Conservation (phyloP, 1,140 invertebrate species). For the Lethrus apterus region DNA sequence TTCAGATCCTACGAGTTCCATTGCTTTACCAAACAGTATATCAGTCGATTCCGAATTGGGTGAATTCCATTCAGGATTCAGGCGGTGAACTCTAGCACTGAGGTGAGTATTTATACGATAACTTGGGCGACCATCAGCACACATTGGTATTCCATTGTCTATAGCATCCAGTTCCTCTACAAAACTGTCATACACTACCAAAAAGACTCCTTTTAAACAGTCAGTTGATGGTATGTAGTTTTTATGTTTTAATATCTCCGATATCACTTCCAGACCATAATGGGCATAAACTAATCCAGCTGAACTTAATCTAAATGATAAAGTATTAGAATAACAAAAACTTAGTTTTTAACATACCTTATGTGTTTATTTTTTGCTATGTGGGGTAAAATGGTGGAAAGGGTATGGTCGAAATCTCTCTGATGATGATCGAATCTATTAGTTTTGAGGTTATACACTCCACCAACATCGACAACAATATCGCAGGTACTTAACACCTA, state of each 20-base stretch:
- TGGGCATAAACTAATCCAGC: slow-evolving; percentile 91
- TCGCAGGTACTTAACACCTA: slow-evolving; percentile 74
- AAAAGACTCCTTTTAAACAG: slow-evolving; percentile 58
- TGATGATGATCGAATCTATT: slow-evolving; percentile 95
- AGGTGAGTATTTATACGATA: slow-evolving; percentile 78
- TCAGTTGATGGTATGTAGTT: slow-evolving; percentile 42
- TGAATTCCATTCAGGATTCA: slow-evolving; percentile 88
- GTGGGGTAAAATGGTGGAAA: slow-evolving; percentile 50
- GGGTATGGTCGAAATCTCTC: slow-evolving; percentile 55
- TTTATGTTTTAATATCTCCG: slow-evolving; percentile 43
- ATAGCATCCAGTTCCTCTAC: slow-evolving; percentile 94
- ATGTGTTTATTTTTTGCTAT: slow-evolving; percentile 35
- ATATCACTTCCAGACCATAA: slow-evolving; percentile 79
- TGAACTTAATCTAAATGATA: slow-evolving; percentile 71
- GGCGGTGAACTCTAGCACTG: slow-evolving; percentile 60
- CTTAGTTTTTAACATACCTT: slow-evolving; percentile 23
- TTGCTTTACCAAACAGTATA: slow-evolving; percentile 64
- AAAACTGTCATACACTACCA: slow-evolving; percentile 82
- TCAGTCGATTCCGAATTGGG: slow-evolving; percentile 47
- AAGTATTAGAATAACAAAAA: slow-evolving; percentile 1
- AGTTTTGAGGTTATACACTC: slow-evolving; percentile 67
- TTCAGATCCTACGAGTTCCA: slow-evolving; percentile 71
- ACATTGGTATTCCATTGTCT: slow-evolving; percentile 88
- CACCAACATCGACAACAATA: slow-evolving; percentile 96
- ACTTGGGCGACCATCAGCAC: slow-evolving; percentile 62